phyloP scores from a whole-genome alignment of 2,888 invertebrate species.

The Tachystola acroxantha region DNA sequence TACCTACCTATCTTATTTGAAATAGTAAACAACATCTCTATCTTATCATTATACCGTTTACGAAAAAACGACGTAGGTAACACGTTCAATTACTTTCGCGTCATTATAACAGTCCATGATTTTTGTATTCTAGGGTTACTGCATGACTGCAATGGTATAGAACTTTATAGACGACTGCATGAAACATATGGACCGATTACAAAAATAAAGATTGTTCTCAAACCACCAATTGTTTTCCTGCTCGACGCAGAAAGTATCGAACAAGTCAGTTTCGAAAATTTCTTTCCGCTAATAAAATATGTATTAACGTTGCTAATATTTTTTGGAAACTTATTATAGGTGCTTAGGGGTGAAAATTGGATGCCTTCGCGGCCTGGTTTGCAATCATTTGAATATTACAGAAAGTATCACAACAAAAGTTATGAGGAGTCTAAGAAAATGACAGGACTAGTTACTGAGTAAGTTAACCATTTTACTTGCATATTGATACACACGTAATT shows the following conservation, averaged over 20 bases:
- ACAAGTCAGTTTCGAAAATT: background rate
- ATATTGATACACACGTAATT: background rate
- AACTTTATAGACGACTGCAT: background rate
- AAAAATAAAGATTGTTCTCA: background rate
- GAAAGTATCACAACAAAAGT: slow-evolving; percentile 16
- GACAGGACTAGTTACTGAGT: slow-evolving; percentile 36
- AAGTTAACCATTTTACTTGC: slow-evolving; percentile 8
- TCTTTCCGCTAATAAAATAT: no score
- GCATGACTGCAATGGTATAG: background rate
- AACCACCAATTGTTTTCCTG: background rate
- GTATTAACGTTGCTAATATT: no score
- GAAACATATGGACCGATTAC: background rate
- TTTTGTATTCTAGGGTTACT: background rate
- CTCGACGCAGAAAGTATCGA: background rate
- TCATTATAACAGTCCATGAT: background rate
- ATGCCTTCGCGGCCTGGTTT: slow-evolving; percentile 24
- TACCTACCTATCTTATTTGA: no score
- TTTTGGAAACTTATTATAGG: slow-evolving; percentile 14
- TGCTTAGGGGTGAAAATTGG: slow-evolving; percentile 22
- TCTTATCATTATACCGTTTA: no score
- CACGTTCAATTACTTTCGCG: background rate
- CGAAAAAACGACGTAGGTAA: no score
- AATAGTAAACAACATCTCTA: no score
- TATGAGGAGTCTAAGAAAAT: slow-evolving; percentile 16
- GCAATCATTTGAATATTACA: slow-evolving; percentile 21